phyloP scores from a whole-genome alignment of 2,888 invertebrate species.

The Chelonus formosanus region DNA sequence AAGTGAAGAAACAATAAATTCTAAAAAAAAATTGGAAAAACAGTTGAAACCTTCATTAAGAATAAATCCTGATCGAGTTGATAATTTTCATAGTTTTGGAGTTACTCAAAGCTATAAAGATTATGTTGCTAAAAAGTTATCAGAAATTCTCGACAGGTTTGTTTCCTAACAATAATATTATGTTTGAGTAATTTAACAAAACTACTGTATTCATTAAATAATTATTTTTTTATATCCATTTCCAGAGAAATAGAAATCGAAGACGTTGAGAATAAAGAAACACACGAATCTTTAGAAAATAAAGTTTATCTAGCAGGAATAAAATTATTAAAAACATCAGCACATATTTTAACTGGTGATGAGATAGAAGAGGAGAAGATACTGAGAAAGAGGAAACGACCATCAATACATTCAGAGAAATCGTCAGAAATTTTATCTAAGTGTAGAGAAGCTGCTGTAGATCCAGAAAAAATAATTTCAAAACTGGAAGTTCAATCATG shows the following conservation, averaged over 20 bases:
- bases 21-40: slow-evolving; percentile 36
- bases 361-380: slow-evolving; percentile 23
- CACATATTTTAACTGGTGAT: slow-evolving; percentile 34
- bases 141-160: slow-evolving; percentile 51
- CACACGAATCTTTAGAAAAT: slow-evolving; percentile 14
- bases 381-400: slow-evolving; percentile 31
- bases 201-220: slow-evolving; percentile 1
- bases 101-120: slow-evolving; percentile 49
- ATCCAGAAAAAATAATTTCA: slow-evolving; percentile 48
- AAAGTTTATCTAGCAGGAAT: slow-evolving; percentile 42
- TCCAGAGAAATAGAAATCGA: slow-evolving; percentile 46
- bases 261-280: slow-evolving; percentile 12
- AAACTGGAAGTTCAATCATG: slow-evolving; percentile 51
- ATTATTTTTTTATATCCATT: slow-evolving; percentile 16
- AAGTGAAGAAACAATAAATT: slow-evolving; percentile 13
- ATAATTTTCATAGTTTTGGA: slow-evolving; percentile 48
- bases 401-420: slow-evolving; percentile 10
- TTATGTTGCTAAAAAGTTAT: slow-evolving; percentile 53
- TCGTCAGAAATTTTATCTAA: slow-evolving; percentile 28
- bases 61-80: slow-evolving; percentile 5
- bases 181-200: slow-evolving; percentile 13
- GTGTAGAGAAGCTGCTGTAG: slow-evolving; percentile 50
- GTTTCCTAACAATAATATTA: slow-evolving; percentile 22
- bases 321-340: slow-evolving; percentile 48
- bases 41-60: slow-evolving; percentile 18